These are phyloP conservation scores for Whitmania pigra DNA, from an alignment of 1,140 invertebrate species.

Conservation along the genomic window DNA sequence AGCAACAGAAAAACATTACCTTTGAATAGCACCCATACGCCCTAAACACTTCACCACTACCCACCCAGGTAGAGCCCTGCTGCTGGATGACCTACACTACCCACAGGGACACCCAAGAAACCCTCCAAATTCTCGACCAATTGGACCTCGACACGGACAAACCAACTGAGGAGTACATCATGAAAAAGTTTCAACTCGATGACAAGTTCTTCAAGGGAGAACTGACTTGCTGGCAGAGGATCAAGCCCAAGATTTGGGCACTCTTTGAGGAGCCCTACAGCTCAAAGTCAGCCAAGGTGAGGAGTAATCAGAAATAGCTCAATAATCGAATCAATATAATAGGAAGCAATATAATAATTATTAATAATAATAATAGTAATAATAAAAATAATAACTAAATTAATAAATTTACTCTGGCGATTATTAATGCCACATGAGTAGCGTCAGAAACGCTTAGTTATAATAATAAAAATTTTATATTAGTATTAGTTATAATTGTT, in stretches of 20 bases:
- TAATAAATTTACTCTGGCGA: too few relatives aligned
- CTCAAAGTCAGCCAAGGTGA: slow-evolving; percentile 30
- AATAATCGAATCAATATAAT: not conserved
- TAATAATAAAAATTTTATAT: too few relatives aligned
- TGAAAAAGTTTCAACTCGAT: slow-evolving; percentile 24
- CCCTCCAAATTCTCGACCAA: slow-evolving; percentile 26
- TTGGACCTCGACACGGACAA: slow-evolving; percentile 25
- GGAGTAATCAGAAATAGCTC: not conserved
- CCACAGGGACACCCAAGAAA: slow-evolving; percentile 72
- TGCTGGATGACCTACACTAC: slow-evolving; percentile 92
- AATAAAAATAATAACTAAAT: too few relatives aligned
- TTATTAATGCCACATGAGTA: too few relatives aligned
- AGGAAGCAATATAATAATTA: too few relatives aligned
- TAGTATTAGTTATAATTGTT: too few relatives aligned
- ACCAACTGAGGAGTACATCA: slow-evolving; percentile 23
- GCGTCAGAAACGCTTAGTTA: too few relatives aligned
- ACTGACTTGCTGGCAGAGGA: slow-evolving; percentile 22
- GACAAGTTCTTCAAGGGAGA: slow-evolving; percentile 19
- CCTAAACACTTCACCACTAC: too few relatives aligned
- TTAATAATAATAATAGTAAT: too few relatives aligned
- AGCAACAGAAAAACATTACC: too few relatives aligned
- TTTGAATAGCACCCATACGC: too few relatives aligned
- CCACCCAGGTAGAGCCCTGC: slow-evolving; percentile 66
- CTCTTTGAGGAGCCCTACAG: slow-evolving; percentile 47
- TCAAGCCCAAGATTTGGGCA: slow-evolving; percentile 33